Base-by-base conservation (phyloP, 2,888 invertebrate species). In the Keiferia lycopersicella region DNA sequence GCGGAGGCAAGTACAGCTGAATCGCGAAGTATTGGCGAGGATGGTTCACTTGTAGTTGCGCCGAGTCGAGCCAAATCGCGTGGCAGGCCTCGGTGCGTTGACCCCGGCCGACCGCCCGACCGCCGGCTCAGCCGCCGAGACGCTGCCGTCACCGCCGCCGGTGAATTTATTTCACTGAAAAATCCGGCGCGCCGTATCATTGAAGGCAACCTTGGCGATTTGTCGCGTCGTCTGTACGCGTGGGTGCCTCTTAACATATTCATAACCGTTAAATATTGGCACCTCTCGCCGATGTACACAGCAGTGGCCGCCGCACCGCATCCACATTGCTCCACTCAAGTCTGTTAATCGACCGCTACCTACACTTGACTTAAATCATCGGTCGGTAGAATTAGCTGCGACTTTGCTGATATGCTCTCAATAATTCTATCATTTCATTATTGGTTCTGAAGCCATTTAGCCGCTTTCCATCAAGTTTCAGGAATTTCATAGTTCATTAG, bases 101-200 rank as follows among this genome's bases (percentile, higher is more conserved):
- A 91, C 92, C 91, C 80, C 77, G 70, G 73, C 8, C 34, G 74
- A 72, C 12, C 41, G 74, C 72, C 41, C 41, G 74, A 71, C 86
- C 34, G 86, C 85, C 34, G 86, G 85, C 90, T 84, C 91, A 51
- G 51, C 51, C 51, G 51, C 22, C 51, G 51, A 88, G 92, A 87
- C 92, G 87, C 84, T 85, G 89, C 89, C 92, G 86, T 85, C 89
- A 85, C 82, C 81, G 78, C 68, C 76, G 80, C 77, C 79, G 77
- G 83, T 86, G 85, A 87, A 88, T 91, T 87, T 89, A 89, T 90
- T 91, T 88, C 85, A 85, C 90, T 91, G 91, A 91, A 91, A 91
- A 89, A 86, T 88, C 83, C 78, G 84, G 73, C 84, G 80, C 81
- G 83, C 75, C 86, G 81, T 83, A 88, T 85, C 86, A 86, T 87